Percentiles rank a stretch among this genome's conserved stretches.
Conservation (phyloP, 2,113 vertebrate species). For the Nettapus auritus region DNA sequence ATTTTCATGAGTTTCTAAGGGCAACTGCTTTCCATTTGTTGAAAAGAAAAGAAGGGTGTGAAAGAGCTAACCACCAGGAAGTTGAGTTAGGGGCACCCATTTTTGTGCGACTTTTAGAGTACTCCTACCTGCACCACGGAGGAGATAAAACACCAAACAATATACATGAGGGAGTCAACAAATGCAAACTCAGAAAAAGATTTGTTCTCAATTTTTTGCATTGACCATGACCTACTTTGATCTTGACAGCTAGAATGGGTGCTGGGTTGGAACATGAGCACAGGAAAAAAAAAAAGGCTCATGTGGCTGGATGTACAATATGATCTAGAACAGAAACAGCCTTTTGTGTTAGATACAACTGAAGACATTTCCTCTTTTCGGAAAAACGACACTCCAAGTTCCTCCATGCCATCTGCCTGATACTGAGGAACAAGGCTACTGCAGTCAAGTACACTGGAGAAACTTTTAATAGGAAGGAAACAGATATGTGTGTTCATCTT, state of each 20-base stretch:
- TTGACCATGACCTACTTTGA: neutral
- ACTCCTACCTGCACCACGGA: neutral
- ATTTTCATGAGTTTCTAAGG: neutral
- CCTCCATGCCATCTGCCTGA: neutral
- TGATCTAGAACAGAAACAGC: neutral
- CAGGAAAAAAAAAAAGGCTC: neutral
- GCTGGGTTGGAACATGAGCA: neutral
- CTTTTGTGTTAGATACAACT: neutral
- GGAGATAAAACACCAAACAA: neutral
- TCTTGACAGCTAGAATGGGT: neutral
- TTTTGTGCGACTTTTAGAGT: neutral
- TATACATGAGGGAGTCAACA: neutral
- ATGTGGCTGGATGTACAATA: neutral
- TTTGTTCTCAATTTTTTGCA: neutral
- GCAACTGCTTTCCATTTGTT: constrained; percentile 19
- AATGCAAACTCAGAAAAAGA: neutral
- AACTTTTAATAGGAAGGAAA: neutral
- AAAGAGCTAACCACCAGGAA: neutral
- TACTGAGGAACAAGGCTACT: neutral
- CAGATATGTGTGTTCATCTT: neutral
- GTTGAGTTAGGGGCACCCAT: neutral
- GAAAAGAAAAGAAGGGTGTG: neutral
- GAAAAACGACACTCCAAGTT: neutral
- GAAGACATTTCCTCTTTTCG: neutral
- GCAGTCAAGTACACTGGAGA: neutral